These are phyloP conservation scores for Clitarchus hookeri DNA, from an alignment of 2,888 invertebrate species.

Conservation along the genomic window DNA sequence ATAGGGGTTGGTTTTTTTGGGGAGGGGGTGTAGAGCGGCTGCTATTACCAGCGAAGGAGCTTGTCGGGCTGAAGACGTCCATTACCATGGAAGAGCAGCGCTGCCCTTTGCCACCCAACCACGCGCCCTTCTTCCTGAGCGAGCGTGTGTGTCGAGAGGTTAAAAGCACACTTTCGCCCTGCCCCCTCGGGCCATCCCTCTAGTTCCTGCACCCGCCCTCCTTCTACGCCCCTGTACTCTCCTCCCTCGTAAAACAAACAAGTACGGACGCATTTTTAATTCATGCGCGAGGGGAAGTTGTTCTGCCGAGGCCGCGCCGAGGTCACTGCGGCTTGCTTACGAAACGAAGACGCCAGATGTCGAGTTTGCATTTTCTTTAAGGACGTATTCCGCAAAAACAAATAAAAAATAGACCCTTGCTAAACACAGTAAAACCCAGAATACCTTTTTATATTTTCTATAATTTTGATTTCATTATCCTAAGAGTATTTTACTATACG, in stretches of 20 bases:
- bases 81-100: background rate
- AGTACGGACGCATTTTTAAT: background rate
- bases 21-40: too few species aligned
- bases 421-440: too few species aligned
- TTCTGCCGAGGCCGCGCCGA: background rate
- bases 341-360: too few species aligned
- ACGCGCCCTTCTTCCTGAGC: background rate
- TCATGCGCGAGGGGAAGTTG: background rate
- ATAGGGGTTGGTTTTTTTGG: too few species aligned
- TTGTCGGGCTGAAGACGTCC: background rate
- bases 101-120: background rate
- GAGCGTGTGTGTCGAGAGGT: conserved; percentile 14
- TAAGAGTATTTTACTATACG: too few species aligned
- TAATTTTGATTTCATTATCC: too few species aligned
- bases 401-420: too few species aligned
- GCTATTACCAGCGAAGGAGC: background rate
- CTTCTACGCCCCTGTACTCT: background rate
- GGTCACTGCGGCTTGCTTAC: background rate
- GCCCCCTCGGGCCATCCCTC: background rate
- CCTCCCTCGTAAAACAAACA: background rate
- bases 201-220: too few species aligned
- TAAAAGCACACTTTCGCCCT: conserved; percentile 9
- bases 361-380: too few species aligned
- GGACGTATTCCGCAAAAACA: too few species aligned
- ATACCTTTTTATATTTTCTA: too few species aligned